Percentiles rank a stretch among this genome's conserved stretches.
phyloP scores from a whole-genome alignment of 2,888 invertebrate species.

The Perizoma affinitatum region DNA sequence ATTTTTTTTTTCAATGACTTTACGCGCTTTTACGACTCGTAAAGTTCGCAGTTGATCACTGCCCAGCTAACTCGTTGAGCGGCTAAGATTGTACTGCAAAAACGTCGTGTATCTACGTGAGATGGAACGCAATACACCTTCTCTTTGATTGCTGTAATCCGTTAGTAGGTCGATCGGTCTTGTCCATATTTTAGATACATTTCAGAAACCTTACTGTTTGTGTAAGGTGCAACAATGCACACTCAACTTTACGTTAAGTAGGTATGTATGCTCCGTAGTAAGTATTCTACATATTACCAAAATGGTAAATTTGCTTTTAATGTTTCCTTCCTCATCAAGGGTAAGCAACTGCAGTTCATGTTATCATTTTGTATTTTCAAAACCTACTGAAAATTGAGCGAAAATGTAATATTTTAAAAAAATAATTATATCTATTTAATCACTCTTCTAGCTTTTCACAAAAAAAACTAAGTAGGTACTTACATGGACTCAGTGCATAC shows the following conservation, averaged over 20 bases:
- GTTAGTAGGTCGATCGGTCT: slow-evolving; percentile 53
- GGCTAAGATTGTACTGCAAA: slow-evolving; percentile 56
- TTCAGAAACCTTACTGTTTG: slow-evolving; percentile 2
- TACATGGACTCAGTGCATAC: slow-evolving; percentile 85
- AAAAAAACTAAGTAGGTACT: slow-evolving; percentile 14
- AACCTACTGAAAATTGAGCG: no score
- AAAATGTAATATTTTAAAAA: no score
- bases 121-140: slow-evolving; percentile 53
- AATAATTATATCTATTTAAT: no score
- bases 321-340: no score
- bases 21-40: slow-evolving; percentile 19
- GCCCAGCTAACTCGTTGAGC: slow-evolving; percentile 46
- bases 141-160: slow-evolving; percentile 43
- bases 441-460: no score
- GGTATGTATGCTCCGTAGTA: no score
- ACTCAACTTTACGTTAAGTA: no score
- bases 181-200: slow-evolving; percentile 22
- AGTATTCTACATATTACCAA: no score
- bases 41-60: slow-evolving; percentile 12
- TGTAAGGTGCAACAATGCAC: slow-evolving; percentile 13
- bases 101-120: slow-evolving; percentile 49
- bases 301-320: no score
- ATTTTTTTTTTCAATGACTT: slow-evolving; percentile 12
- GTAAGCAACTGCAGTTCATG: no score
- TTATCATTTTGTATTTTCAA: no score